These are phyloP conservation scores for Esox masquinongy DNA, from an alignment of 2,797 vertebrate species.

Conservation along the genomic window DNA sequence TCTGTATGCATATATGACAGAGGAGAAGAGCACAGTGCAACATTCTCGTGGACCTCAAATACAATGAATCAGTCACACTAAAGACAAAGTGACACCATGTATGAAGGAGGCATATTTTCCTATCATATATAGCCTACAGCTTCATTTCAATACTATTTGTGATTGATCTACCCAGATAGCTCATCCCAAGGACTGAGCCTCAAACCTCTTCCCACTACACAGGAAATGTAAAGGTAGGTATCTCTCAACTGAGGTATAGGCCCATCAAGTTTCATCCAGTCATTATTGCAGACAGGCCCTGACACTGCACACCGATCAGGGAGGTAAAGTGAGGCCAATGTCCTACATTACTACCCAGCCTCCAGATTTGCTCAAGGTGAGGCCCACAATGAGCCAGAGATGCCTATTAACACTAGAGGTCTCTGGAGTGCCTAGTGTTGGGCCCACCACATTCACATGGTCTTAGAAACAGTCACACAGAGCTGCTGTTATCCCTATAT, in stretches of 20 bases:
- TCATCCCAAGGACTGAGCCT: conserved; percentile 56
- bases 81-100: conserved; percentile 57
- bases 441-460: conserved; percentile 56
- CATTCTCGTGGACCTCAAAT: conserved; percentile 66
- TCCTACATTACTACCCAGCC: conserved; percentile 64
- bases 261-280: conserved; percentile 16
- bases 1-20: conserved; percentile 61
- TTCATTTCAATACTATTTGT: conserved; percentile 61
- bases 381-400: conserved; percentile 67
- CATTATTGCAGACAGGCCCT: conserved; percentile 2
- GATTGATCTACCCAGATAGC: conserved; percentile 59
- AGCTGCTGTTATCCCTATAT: conserved; percentile 56
- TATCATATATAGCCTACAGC: conserved; percentile 59
- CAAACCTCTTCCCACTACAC: conserved; percentile 56
- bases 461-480: conserved; percentile 55
- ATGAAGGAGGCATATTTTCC: conserved; percentile 65
- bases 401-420: conserved; percentile 76
- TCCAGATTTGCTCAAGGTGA: conserved; percentile 71
- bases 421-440: conserved; percentile 66
- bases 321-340: conserved; percentile 38
- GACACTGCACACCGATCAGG: conserved; percentile 9
- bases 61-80: conserved; percentile 67
- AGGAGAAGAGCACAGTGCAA: conserved; percentile 52
- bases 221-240: conserved; percentile 62
- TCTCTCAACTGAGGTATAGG: conserved; percentile 33